Evolutionary conservation across 2,797 vertebrate genomes (phyloP), one percentile per base, ranked within the genome.

Genomic region (Sebastes taczanowskii): DNA sequence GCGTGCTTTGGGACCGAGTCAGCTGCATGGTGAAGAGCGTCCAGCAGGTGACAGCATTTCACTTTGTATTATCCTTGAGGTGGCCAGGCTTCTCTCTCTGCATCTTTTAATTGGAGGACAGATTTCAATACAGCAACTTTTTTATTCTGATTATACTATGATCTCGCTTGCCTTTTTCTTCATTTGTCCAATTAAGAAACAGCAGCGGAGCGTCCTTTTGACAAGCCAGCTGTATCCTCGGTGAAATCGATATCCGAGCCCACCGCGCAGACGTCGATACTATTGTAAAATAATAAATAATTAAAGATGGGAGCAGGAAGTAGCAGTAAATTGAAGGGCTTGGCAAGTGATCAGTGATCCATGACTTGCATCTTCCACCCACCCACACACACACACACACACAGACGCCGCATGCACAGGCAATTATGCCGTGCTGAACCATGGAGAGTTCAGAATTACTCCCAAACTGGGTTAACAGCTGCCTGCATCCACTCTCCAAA

Each of bases 41-140:
- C 89, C 92, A 91, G 78, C 83, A 94, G 92, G 55, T 86, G 89
- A 11, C 90, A 91, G 86, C 56, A 7, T 83, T 86, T 77, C 78
- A 29, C 75, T 82, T 74, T 7, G 14, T 20, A 83, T 81, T 14
- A 49, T 77, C 32, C 27, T 32, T 35, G 1, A 2, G 2, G 5
- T 2, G 10, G 30, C 18, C 32, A 1, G 6, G 3, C 84, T 34
- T 7, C 64, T 68, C 13, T 14, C 38, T 42, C 14, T 32, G 1
- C 1, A 20, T 65, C 23, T 65, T 80, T 23, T 29, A 46, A 73
- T 30, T 34, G 49, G 53, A 56, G 34, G 61, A 70, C 11, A 30
- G 11, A 13, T 82, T 52, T 22, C 20, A 38, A 4, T 6, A 25
- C 0, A 23, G 20, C 3, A 22, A 7, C 13, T 9, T 61, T 61